Evolutionary conservation across 2,888 invertebrate genomes (phyloP).

Genomic region (Automeris io): DNA sequence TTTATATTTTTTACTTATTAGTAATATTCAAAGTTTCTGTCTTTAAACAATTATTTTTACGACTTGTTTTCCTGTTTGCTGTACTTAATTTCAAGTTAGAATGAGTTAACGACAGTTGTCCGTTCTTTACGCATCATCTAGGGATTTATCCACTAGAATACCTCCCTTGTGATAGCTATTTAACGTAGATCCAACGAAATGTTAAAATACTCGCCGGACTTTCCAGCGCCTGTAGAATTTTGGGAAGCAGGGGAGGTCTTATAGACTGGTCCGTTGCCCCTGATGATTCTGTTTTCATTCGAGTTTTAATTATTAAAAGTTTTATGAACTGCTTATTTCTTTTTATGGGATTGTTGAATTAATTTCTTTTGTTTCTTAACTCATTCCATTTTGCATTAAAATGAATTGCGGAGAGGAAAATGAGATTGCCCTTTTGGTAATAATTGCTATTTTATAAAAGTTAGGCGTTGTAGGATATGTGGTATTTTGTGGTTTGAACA

Average conservation of each 20-base stretch:
- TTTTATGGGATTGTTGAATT: conserved; percentile 73
- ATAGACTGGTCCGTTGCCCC: conserved; percentile 35
- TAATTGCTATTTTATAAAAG: neutral
- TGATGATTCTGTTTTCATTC: conserved; percentile 63
- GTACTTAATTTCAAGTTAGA: conserved; percentile 53
- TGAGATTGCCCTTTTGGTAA: conserved; percentile 5
- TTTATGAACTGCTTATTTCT: conserved; percentile 75
- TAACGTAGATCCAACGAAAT: conserved; percentile 29
- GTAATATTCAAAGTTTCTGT: no score
- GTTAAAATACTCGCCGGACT: conserved; percentile 9
- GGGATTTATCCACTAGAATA: conserved; percentile 49
- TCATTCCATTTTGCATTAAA: conserved; percentile 27
- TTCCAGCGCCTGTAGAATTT: conserved; percentile 9
- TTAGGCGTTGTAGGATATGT: conserved; percentile 15
- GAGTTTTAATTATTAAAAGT: conserved; percentile 75
- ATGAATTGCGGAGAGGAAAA: conserved; percentile 8
- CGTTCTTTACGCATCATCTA: conserved; percentile 53
- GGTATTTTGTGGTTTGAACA: no score
- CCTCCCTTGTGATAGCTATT: conserved; percentile 33
- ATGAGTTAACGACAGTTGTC: conserved; percentile 71
- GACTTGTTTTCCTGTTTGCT: conserved; percentile 59
- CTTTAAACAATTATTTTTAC: conserved; percentile 53
- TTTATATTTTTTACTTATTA: no score
- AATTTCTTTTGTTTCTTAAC: conserved; percentile 71
- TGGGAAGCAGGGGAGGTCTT: conserved; percentile 21